A percentile compares a stretch with the other conserved stretches of the same genome.
phyloP scores from a whole-genome alignment of 2,888 invertebrate genomes.

The Stegana nigrithorax region DNA sequence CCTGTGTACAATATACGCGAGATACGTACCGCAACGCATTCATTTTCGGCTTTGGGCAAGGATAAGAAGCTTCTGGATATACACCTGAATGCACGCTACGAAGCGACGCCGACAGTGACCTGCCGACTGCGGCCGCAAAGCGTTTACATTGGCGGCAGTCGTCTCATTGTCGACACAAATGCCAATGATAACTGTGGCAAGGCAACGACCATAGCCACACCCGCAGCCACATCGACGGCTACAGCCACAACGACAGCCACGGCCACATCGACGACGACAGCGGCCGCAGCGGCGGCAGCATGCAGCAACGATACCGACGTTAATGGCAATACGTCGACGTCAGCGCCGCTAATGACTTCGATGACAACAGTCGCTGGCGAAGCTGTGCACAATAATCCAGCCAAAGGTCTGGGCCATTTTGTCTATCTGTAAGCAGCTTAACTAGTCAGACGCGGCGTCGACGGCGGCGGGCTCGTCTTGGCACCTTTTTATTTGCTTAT shows the following conservation, averaged over 20 bases:
- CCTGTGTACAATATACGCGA: conserved; percentile 69
- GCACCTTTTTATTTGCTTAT: no score
- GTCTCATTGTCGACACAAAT: conserved; percentile 39
- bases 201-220: no score
- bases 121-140: conserved; percentile 46
- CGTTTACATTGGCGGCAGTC: conserved; percentile 35
- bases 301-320: neutral
- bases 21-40: conserved; percentile 66
- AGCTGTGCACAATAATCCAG: conserved; percentile 67
- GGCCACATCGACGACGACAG: conserved; percentile 41
- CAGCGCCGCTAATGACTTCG: neutral
- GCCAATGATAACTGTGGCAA: no score
- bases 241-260: neutral
- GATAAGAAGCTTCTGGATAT: conserved; percentile 68
- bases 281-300: conserved; percentile 32
- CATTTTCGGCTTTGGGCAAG: conserved; percentile 67
- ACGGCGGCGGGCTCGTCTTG: no score
- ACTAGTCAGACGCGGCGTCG: neutral
- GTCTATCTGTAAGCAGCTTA: conserved; percentile 61
- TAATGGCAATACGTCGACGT: conserved; percentile 12
- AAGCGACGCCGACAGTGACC: no score
- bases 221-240: conserved; percentile 22
- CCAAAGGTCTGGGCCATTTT: conserved; percentile 67
- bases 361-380: conserved; percentile 43
- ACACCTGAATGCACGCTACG: conserved; percentile 60